phyloP scores from a whole-genome alignment of 2,888 invertebrate species.

The Tolmerus cingulatus region DNA sequence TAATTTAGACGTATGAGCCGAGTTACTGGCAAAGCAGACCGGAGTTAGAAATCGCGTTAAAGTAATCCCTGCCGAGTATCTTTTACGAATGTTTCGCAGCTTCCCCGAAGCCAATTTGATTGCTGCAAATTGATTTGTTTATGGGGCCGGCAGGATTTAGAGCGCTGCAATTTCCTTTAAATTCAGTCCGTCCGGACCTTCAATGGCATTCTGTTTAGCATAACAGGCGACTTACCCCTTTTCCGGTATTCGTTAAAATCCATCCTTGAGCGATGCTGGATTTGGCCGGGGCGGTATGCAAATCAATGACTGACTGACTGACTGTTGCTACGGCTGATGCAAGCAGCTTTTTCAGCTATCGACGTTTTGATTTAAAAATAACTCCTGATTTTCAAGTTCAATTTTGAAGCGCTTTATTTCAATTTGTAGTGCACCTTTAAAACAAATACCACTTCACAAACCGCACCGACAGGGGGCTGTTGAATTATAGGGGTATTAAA shows the following conservation, averaged over 20 bases:
- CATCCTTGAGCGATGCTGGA: slow-evolving; percentile 56
- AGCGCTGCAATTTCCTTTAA: slow-evolving; percentile 13
- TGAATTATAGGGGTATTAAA: neutral
- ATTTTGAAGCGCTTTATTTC: neutral
- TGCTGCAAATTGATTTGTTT: slow-evolving; percentile 38
- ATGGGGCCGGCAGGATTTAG: slow-evolving; percentile 5
- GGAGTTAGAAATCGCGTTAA: slow-evolving; percentile 12
- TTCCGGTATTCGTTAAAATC: slow-evolving; percentile 66
- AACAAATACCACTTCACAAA: neutral
- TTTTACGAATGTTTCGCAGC: neutral
- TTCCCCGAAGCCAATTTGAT: neutral
- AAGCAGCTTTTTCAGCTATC: neutral
- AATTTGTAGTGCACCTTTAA: neutral
- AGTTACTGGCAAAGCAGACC: neutral
- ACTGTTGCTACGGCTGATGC: neutral
- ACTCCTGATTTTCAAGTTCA: neutral
- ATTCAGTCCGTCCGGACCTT: neutral
- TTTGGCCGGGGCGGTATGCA: neutral
- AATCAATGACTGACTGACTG: neutral
- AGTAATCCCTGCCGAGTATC: slow-evolving; percentile 26
- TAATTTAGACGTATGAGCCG: neutral
- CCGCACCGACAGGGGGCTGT: neutral
- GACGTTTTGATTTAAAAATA: neutral
- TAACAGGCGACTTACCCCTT: slow-evolving; percentile 63
- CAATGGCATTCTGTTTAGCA: slow-evolving; percentile 7